Conservation (phyloP, 2,888 invertebrate genomes). For the Rhingia rostrata region DNA sequence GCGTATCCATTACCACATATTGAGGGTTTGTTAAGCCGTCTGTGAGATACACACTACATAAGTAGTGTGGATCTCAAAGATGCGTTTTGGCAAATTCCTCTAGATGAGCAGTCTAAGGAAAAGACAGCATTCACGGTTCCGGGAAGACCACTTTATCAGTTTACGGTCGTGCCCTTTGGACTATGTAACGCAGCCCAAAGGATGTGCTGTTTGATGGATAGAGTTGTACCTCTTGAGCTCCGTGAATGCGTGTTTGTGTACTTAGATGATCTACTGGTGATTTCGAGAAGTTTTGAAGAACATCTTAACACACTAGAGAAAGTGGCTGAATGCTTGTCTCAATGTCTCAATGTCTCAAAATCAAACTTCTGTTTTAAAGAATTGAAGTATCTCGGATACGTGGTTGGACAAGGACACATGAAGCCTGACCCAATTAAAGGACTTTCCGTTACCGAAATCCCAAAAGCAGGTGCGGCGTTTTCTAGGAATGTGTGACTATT, state of each 20-base stretch:
- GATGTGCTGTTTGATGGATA: not conserved
- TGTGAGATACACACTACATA: constrained; percentile 65
- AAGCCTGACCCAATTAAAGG: not conserved
- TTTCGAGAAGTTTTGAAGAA: not conserved
- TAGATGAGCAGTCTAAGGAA: not conserved
- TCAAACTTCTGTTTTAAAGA: constrained; percentile 62
- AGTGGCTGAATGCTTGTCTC: constrained; percentile 13
- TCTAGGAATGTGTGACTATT: constrained; percentile 72
- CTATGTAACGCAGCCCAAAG: constrained; percentile 6
- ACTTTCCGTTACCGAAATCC: constrained; percentile 23
- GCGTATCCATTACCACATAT: not conserved
- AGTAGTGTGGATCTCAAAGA: constrained; percentile 13
- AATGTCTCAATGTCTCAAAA: not conserved
- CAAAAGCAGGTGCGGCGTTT: constrained; percentile 65
- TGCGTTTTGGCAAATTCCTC: constrained; percentile 30
- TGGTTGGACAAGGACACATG: not conserved
- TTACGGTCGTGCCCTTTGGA: constrained; percentile 12
- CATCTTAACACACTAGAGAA: not conserved
- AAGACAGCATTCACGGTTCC: constrained; percentile 16
- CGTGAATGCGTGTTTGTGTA: not conserved
- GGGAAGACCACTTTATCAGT: constrained; percentile 2
- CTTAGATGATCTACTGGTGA: too few relatives aligned
- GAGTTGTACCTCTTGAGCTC: not conserved
- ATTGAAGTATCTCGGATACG: constrained; percentile 12
- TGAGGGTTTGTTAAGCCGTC: constrained; percentile 71